These are phyloP conservation scores for Anneissia japonica DNA, from an alignment of 35 echinoderm and acorn worm genomes.

Conservation along the genomic window DNA sequence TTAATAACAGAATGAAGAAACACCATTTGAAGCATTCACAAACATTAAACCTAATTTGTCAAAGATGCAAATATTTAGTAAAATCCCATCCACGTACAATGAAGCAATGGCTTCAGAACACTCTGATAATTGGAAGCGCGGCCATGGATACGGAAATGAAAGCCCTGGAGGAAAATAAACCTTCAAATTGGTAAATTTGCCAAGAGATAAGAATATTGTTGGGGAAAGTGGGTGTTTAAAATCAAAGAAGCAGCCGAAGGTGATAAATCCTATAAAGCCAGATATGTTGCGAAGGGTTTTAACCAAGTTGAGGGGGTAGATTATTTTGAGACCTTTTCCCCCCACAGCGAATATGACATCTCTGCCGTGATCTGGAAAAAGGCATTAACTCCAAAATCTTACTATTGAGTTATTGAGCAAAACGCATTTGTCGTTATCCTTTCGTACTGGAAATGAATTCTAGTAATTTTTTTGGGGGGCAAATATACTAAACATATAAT, in stretches of 20 bases:
- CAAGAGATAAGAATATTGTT: slow-evolving; percentile 29
- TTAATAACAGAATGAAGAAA: slow-evolving; percentile 15
- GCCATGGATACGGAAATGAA: slow-evolving; percentile 41
- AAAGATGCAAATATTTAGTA: background rate
- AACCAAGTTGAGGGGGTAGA: slow-evolving; percentile 23
- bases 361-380: background rate
- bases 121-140: slow-evolving; percentile 12
- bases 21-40: slow-evolving; percentile 2
- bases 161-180: slow-evolving; percentile 34
- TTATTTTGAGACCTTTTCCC: slow-evolving; percentile 52
- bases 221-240: slow-evolving; percentile 18
- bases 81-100: slow-evolving; percentile 8
- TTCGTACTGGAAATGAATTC: background rate
- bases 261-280: slow-evolving; percentile 6
- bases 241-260: slow-evolving; percentile 30
- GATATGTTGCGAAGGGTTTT: slow-evolving; percentile 38
- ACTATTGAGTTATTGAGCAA: background rate
- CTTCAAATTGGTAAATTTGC: slow-evolving; percentile 11
- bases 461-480: background rate
- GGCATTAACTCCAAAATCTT: background rate
- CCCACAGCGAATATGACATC: slow-evolving; percentile 37
- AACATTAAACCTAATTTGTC: background rate
- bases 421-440: background rate
- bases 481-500: background rate
- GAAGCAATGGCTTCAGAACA: slow-evolving; percentile 17